Base-by-base conservation (phyloP, 2,113 vertebrate genomes). In the Seriola aureovittata region DNA sequence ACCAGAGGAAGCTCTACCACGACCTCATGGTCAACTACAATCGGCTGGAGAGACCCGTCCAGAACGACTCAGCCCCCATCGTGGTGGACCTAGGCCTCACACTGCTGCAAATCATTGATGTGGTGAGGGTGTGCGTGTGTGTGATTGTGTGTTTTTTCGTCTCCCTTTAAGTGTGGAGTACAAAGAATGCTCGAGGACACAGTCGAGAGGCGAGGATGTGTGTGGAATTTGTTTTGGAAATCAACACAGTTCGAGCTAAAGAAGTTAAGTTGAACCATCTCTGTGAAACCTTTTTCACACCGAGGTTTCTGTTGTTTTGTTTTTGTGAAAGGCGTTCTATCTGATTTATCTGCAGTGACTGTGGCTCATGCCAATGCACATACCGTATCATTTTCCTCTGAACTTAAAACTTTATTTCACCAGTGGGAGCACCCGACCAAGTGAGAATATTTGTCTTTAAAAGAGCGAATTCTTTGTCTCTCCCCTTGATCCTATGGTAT, bases 101-200 rank as follows among this genome's bases (percentile, higher is more conserved):
- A 0, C 90, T 98, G 88, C 94, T 97, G n/a, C 97, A 98, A 80
- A 98, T 98, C 86, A 97, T 97, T 42, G 97, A 98, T 0, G 96
- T 97, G 95, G 97, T 97, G 90, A 96, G 96, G 95, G 68, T 55
- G 25, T 38, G 40, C 13, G 8, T 48, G 5, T 82, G 11, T 78
- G 40, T 21, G 5, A 25, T 2, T 82, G 11, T 77, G 36, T 70
- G 36, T 54, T 42, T 72, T 19, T 69, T 11, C 4, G n/a, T 69
- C 10, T 50, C 12, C 3, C 17, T 60, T 34, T 23, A 44, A 13
- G 10, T 40, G 17, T 52, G 3, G 38, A 7, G 23, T 70, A 14
- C 11, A 32, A 4, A 34, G 38, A 6, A 32, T 29, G 58, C 25
- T 34, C 67, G 4, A 69, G 58, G 40, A 59, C 14, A 46, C 6